Evolutionary conservation across 1,140 invertebrate species (phyloP).

Genomic region (Drosophila takahashii): DNA sequence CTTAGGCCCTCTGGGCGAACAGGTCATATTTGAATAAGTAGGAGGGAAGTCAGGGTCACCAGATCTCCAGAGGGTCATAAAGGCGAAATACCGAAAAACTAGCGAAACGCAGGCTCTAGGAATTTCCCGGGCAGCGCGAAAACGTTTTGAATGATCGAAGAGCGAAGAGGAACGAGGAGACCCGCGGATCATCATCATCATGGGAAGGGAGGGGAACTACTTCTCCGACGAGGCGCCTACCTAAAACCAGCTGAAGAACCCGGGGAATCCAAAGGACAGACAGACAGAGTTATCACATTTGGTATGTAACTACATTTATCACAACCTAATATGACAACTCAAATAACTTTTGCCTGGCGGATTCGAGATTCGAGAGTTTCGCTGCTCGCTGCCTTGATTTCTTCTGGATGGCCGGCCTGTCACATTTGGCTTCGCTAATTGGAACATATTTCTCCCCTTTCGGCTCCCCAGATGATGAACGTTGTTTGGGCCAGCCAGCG

Average conservation of each 20-base stretch:
- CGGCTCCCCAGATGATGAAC: slow-evolving; percentile 20
- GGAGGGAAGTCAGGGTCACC: slow-evolving; percentile 57
- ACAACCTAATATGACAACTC: slow-evolving; percentile 83
- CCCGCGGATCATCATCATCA: slow-evolving; percentile 63
- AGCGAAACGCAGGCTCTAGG: slow-evolving; percentile 39
- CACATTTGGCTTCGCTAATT: slow-evolving; percentile 79
- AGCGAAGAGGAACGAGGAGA: background rate
- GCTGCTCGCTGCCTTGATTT: slow-evolving; percentile 2
- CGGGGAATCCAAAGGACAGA: background rate
- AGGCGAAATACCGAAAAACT: slow-evolving; percentile 6
- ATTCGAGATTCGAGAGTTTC: slow-evolving; percentile 10
- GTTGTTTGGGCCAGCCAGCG: slow-evolving; percentile 15
- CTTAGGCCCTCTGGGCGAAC: background rate
- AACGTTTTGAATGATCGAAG: slow-evolving; percentile 66
- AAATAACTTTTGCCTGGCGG: slow-evolving; percentile 73
- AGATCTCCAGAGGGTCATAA: slow-evolving; percentile 14
- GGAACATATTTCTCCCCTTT: slow-evolving; percentile 71
- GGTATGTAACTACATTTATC: slow-evolving; percentile 83
- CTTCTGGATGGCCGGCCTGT: slow-evolving; percentile 32
- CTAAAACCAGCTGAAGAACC: slow-evolving; percentile 22
- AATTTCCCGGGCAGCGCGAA: slow-evolving; percentile 66
- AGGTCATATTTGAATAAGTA: slow-evolving; percentile 5
- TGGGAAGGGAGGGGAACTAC: background rate
- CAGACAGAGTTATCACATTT: slow-evolving; percentile 76
- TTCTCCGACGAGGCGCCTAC: slow-evolving; percentile 6